These are phyloP conservation scores for Tenualosa ilisha DNA, from an alignment of 2,797 vertebrate genomes.

Conservation along the genomic window DNA sequence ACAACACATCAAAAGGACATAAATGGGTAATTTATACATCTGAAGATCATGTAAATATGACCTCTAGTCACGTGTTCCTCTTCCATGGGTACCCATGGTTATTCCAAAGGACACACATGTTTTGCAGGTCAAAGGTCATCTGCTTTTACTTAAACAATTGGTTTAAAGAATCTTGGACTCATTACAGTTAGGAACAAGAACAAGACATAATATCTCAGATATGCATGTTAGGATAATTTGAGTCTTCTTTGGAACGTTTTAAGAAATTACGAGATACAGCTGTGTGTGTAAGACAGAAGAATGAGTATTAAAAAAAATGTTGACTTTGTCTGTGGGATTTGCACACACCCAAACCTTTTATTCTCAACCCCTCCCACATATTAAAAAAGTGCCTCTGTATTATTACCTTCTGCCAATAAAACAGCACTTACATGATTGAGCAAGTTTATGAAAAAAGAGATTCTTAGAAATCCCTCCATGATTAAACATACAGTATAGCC, in stretches of 20 bases:
- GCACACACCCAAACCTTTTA: background rate
- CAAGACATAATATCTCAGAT: background rate
- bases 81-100: conserved; percentile 32
- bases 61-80: conserved; percentile 37
- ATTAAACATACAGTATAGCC: conserved; percentile 8
- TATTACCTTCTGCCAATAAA: background rate
- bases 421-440: background rate
- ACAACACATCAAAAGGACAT: no score
- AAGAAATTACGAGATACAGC: background rate
- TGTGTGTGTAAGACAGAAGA: background rate
- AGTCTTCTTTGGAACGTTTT: background rate
- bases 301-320: background rate
- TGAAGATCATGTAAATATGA: conserved; percentile 24
- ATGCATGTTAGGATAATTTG: background rate
- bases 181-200: background rate
- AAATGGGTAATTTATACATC: background rate
- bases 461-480: background rate
- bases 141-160: background rate
- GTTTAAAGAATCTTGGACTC: background rate
- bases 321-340: background rate
- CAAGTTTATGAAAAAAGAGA: background rate
- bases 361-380: background rate
- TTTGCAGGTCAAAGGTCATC: background rate
- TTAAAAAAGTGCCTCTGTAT: background rate
- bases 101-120: background rate